These are phyloP conservation scores for Sciurus carolinensis DNA, from an alignment of 2,797 vertebrate species.

Conservation along the genomic window DNA sequence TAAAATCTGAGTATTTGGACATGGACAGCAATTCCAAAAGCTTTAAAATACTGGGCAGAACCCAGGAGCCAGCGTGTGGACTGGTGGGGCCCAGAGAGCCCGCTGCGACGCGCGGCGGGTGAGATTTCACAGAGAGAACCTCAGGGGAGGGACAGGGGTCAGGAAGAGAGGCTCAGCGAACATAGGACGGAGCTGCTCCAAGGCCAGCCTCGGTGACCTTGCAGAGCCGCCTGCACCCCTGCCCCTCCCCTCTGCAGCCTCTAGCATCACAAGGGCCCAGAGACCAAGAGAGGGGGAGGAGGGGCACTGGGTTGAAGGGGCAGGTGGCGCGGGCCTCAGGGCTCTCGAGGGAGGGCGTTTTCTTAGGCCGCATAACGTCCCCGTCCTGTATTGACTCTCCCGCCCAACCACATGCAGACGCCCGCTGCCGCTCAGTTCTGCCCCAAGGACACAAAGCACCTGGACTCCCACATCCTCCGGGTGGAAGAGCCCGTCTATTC, in stretches of 20 bases:
- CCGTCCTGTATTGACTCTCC: not conserved
- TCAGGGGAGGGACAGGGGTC: accelerated
- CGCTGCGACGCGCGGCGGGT: not conserved
- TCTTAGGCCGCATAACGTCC: accelerated
- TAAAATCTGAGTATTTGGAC: not conserved
- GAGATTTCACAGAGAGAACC: not conserved
- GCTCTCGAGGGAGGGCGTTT: accelerated
- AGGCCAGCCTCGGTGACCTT: not conserved
- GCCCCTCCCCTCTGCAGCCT: not conserved
- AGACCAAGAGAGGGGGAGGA: not conserved
- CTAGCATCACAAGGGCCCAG: no score
- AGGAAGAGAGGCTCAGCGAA: not conserved
- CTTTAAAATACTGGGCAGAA: not conserved
- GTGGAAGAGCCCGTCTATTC: not conserved
- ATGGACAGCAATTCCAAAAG: not conserved
- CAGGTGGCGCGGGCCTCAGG: accelerated
- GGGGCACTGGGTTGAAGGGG: not conserved
- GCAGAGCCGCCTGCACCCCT: accelerated
- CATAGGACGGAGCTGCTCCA: no score
- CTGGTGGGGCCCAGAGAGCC: not conserved
- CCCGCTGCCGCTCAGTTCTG: not conserved
- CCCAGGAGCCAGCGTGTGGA: not conserved
- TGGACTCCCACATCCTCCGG: accelerated
- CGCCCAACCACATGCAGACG: accelerated
- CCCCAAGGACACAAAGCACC: accelerated